Evolutionary conservation across 2,113 vertebrate genomes (phyloP), one percentile per base, ranked within the genome.

Genomic region (Ctenodactylus gundi): DNA sequence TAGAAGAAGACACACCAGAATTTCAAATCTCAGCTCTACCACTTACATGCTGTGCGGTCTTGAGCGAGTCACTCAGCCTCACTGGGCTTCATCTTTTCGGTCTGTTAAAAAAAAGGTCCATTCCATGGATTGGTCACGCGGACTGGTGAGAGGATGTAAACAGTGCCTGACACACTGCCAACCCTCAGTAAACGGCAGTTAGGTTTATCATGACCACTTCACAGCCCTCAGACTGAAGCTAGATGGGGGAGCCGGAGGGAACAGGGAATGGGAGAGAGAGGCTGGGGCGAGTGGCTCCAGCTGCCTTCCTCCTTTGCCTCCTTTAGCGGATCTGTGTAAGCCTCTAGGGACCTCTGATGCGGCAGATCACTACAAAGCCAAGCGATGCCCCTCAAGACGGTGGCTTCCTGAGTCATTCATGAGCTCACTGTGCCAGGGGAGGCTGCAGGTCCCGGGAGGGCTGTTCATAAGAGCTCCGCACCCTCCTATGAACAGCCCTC

Each of bases 61-160:
- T 90, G 53, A 21, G 9, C 15, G 70, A 51, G 39, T 76, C 70
- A 70, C 39, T 82, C 77, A 93, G 73, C 29, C 80, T 91, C 75
- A 87, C 68, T 91, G 90, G 76, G 39, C 25, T n/a, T 95, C 46
- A n/a, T 41, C 6, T 62, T 72, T 73, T 60, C 95, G 92, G 58
- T 83, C 53, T 60, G 3, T 62, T 78, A 92, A 88, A 55, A 67
- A 92, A 81, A 70, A 82, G 1, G 10, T 4, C 49, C 44, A 64
- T 27, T 46, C 68, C 77, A 36, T 13, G 39, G 51, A 58, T 4
- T 77, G 53, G 57, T 55, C 80, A 9, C 3, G 39, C 91, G 39
- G 41, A 75, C 53, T 31, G 49, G 31, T 29, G 46, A 91, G 41
- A 77, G 4, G 27, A 15, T 29, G 1, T 5, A 3, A 4, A 20